A percentile compares a stretch with the other conserved stretches of the same genome.
phyloP scores from a whole-genome alignment of 2,888 invertebrate species.

The Unio pictorum region DNA sequence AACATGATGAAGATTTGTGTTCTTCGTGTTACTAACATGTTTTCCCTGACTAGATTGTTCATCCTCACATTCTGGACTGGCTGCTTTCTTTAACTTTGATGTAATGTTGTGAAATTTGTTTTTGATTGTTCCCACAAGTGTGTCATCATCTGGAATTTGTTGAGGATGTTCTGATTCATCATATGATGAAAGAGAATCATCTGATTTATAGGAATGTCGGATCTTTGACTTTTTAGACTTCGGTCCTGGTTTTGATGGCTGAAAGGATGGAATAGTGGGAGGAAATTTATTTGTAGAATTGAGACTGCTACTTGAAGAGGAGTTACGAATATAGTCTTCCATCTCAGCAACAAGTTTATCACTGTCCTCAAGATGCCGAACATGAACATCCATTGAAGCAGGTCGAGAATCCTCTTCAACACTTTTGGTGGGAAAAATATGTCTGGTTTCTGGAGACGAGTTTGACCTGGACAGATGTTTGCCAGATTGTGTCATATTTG shows the following conservation, averaged over 20 bases:
- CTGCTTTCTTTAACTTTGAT: constrained; percentile 33
- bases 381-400: constrained; percentile 34
- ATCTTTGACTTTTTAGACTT: constrained; percentile 26
- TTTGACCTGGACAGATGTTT: constrained; percentile 24
- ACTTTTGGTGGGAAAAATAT: constrained; percentile 8
- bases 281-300: constrained; percentile 48
- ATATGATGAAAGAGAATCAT: constrained; percentile 56
- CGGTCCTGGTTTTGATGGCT: constrained; percentile 16
- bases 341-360: constrained; percentile 61
- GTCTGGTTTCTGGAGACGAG: constrained; percentile 27
- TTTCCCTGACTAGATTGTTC: constrained; percentile 3
- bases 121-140: constrained; percentile 58
- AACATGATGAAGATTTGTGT: constrained; percentile 13
- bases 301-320: constrained; percentile 36
- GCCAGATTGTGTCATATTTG: constrained; percentile 11
- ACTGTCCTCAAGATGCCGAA: constrained; percentile 42
- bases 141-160: constrained; percentile 33
- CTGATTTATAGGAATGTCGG: constrained; percentile 51
- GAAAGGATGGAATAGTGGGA: constrained; percentile 29
- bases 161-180: constrained; percentile 30
- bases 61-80: constrained; percentile 4
- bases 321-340: constrained; percentile 58
- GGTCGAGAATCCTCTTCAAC: constrained; percentile 28
- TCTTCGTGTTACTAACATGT: constrained; percentile 13
- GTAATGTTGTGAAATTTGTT: constrained; percentile 53